Evolutionary conservation across 53 echinoderm and acorn worm species (phyloP).

Genomic region (Hippasteria phrygiana): DNA sequence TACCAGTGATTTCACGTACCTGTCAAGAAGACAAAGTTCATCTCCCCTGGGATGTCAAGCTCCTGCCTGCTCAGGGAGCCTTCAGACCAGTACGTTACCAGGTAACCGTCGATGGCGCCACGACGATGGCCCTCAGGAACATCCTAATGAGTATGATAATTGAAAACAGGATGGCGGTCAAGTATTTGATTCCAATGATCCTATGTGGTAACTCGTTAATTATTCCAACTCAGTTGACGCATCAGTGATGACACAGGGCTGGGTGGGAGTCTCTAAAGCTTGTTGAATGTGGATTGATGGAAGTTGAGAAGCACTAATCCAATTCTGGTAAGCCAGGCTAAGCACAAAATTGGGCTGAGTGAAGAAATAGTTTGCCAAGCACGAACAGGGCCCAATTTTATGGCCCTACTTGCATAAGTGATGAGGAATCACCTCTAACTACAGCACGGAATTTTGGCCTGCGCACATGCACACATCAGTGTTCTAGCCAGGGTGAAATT

Average conservation of each 20-base stretch:
- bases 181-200: not conserved
- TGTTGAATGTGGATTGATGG: not conserved
- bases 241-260: not conserved
- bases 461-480: no score
- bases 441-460: no score
- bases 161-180: conserved; percentile 8
- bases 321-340: not conserved
- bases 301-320: not conserved
- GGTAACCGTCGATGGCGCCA: conserved; percentile 88
- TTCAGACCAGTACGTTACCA: conserved; percentile 62
- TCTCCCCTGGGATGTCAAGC: conserved; percentile 30
- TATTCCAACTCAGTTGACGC: not conserved
- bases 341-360: not conserved
- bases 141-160: conserved; percentile 52
- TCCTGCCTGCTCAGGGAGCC: conserved; percentile 17
- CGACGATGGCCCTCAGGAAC: conserved; percentile 57
- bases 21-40: conserved; percentile 41
- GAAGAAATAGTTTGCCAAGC: no score
- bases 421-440: no score
- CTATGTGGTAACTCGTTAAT: not conserved
- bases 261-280: not conserved
- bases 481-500: no score
- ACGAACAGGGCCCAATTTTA: no score
- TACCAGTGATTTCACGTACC: conserved; percentile 21
- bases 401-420: no score